Base-by-base conservation (phyloP, 2,113 vertebrate species). In the Verasper variegatus region DNA sequence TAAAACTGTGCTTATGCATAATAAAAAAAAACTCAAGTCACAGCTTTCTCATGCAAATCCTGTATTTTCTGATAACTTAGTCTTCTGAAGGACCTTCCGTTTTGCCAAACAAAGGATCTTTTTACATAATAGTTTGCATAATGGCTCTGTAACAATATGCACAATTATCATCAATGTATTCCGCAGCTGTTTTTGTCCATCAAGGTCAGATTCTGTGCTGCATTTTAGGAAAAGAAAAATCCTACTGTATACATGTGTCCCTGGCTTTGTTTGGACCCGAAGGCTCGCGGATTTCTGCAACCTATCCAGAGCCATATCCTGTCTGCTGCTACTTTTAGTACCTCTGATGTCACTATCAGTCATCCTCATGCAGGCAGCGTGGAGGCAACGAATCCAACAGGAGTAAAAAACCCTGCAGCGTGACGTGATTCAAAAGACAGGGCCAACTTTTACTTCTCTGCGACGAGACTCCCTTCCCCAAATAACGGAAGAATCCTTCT, bases 291-390 rank as follows among this genome's bases (percentile, higher is more conserved):
- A 72, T 79, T 81, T 42, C 2, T 57, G 75, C 60, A 51, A 24
- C 40, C 23, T 18, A 65, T 68, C 68, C 51, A 61, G 52, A 59
- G 65, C 62, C 37, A 31, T 27, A 70, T 79, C 63, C 63, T 65
- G 31, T n/a, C 69, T 40, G 60, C 62, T 31, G 23, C 70, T 65
- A 59, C 74, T 78, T 85, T 86, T 66, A 73, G 55, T 68, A 17
- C 75, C 51, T 84, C 66, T 59, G 35, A 69, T 80, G 86, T 86
- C 91, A 86, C 68, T 15, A 54, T 79, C 45, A 75, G 73, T 89
- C 82, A 87, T 83, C 73, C 37, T 91, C 82, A 86, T 1, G 49
- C 40, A 49, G 15, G 59, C 35, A 56, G 58, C 74, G n/a, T 20
- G 4, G 20, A 31, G 58, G 15, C 60, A 31, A 26, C 57, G 55